Evolutionary conservation across 2,797 vertebrate species (phyloP).

Genomic region (Fistularia tabacaria): DNA sequence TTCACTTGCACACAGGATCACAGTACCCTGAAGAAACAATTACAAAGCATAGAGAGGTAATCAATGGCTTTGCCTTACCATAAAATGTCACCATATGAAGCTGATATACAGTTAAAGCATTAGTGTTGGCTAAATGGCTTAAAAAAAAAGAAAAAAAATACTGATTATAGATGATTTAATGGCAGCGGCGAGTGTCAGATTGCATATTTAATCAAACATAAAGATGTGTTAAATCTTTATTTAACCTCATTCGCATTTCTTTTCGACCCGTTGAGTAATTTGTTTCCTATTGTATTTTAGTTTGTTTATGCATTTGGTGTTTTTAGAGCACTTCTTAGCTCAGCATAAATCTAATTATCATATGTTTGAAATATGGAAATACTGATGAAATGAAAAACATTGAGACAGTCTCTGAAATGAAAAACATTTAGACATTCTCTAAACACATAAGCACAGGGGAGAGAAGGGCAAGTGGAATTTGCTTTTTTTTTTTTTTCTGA

Average conservation of each 20-base stretch:
- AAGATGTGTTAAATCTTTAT: too few relatives aligned
- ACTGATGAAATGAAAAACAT: constrained; percentile 6
- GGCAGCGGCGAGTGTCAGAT: constrained; percentile 1
- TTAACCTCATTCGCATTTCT: too few relatives aligned
- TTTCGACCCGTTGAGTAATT: too few relatives aligned
- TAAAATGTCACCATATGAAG: constrained; percentile 70
- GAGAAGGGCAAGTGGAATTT: constrained; percentile 11
- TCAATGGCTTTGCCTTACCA: constrained; percentile 58
- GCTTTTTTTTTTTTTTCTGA: constrained; percentile 13
- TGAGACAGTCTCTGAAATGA: constrained; percentile 24
- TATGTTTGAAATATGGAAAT: too few relatives aligned
- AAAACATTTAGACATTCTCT: constrained; percentile 16
- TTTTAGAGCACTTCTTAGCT: too few relatives aligned
- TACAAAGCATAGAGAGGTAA: constrained; percentile 69
- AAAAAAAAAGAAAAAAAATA: constrained; percentile 48
- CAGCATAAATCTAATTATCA: too few relatives aligned
- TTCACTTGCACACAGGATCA: constrained; percentile 58
- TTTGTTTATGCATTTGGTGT: too few relatives aligned
- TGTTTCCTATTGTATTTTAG: too few relatives aligned
- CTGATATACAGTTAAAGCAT: constrained; percentile 43
- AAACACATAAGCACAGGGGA: constrained; percentile 12
- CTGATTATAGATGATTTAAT: constrained; percentile 19
- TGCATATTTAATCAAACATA: too few relatives aligned
- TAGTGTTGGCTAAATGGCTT: constrained; percentile 20
- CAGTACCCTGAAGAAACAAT: constrained; percentile 71